Conservation (phyloP, 2,113 vertebrate genomes). For the Pundamilia nyererei region DNA sequence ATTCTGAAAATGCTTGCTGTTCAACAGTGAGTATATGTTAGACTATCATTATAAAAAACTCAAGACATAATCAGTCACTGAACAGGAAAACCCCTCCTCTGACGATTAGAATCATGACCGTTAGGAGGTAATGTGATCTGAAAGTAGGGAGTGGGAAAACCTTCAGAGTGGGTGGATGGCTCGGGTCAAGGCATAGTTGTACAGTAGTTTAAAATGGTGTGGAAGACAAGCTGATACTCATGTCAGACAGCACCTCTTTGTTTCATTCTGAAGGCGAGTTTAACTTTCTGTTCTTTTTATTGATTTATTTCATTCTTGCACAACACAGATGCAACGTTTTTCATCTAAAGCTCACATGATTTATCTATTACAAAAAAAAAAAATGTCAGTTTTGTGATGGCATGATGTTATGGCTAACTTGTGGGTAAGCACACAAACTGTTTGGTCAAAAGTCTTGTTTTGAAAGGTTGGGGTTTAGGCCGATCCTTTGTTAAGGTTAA, state of each 20-base stretch:
- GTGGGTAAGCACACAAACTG: background rate
- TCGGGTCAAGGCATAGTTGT: background rate
- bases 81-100: background rate
- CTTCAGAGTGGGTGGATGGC: background rate
- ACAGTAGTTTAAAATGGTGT: background rate
- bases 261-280: background rate
- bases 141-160: background rate
- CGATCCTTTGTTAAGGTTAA: background rate
- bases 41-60: background rate
- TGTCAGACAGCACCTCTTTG: background rate
- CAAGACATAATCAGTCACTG: background rate
- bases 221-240: background rate
- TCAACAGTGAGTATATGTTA: background rate
- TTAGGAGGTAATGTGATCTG: background rate
- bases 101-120: background rate
- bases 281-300: background rate
- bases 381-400: background rate
- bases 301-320: background rate
- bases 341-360: accelerated
- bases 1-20: background rate
- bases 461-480: background rate
- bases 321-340: accelerated
- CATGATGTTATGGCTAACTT: background rate
- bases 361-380: background rate
- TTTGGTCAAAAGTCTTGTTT: background rate